These are phyloP conservation scores for Sebastes minor DNA, from an alignment of 2,797 vertebrate genomes.

Conservation along the genomic window DNA sequence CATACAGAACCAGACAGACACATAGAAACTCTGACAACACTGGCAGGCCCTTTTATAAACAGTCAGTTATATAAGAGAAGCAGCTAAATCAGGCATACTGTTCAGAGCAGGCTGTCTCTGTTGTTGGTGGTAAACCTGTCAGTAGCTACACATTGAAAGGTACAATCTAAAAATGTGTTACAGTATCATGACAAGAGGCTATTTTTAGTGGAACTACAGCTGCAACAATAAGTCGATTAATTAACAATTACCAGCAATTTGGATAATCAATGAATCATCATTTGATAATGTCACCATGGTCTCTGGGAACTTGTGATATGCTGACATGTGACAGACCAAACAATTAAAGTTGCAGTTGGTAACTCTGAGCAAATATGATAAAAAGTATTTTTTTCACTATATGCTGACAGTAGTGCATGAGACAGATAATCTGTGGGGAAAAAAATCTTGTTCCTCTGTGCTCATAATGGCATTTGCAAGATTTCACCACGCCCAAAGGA, in stretches of 20 bases:
- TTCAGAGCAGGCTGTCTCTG: neutral
- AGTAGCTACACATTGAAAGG: neutral
- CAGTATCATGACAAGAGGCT: neutral
- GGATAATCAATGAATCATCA: neutral
- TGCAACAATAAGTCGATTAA: neutral
- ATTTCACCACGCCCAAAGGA: neutral
- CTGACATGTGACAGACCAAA: neutral
- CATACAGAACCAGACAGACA: conserved; percentile 1
- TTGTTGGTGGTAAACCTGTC: neutral
- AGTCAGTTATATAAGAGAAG: neutral
- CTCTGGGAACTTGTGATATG: neutral
- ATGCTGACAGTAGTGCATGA: neutral
- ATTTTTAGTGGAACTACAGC: neutral
- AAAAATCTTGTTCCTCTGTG: neutral
- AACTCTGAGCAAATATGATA: too few species aligned
- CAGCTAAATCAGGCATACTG: neutral
- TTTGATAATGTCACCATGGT: neutral
- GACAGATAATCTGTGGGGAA: neutral
- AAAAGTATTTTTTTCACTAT: neutral
- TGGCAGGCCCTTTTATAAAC: neutral
- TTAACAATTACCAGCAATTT: neutral
- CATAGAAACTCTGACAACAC: neutral
- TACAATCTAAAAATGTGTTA: neutral
- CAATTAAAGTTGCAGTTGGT: neutral
- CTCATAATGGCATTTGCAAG: neutral